A percentile compares a stretch with the other conserved stretches of the same genome.
phyloP scores from a whole-genome alignment of 2,113 vertebrate species.

The Aegypius monachus region DNA sequence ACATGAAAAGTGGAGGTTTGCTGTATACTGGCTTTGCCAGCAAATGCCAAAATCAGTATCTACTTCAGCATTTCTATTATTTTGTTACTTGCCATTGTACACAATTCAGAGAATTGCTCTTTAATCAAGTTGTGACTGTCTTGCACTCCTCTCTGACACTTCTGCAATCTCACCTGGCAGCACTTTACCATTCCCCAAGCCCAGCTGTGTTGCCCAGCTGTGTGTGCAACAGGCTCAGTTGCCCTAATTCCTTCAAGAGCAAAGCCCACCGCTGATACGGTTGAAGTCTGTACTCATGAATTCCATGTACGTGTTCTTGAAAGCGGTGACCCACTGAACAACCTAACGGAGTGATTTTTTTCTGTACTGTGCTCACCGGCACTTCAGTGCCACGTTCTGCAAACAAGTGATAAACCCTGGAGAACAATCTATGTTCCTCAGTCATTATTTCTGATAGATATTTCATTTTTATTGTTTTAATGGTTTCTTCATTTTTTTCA shows the following conservation, averaged over 20 bases:
- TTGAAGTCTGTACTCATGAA: background rate
- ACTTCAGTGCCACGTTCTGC: background rate
- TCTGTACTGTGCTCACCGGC: background rate
- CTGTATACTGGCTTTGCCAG: background rate
- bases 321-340: background rate
- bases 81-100: background rate
- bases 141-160: background rate
- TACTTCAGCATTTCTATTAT: background rate
- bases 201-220: background rate
- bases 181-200: background rate
- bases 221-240: background rate
- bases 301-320: fast-evolving
- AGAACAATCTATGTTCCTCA: background rate
- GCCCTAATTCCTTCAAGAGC: background rate
- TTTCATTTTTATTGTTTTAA: slow-evolving; percentile 42
- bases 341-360: background rate
- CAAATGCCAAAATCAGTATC: background rate
- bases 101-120: background rate
- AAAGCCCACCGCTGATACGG: background rate
- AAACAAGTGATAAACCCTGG: background rate
- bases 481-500: background rate
- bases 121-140: background rate
- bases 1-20: background rate
- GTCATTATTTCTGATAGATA: background rate
- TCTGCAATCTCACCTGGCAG: background rate